A percentile compares a stretch with the other conserved stretches of the same genome.
Evolutionary conservation across 2,797 vertebrate species (phyloP).

Genomic region (Channallabes apus): DNA sequence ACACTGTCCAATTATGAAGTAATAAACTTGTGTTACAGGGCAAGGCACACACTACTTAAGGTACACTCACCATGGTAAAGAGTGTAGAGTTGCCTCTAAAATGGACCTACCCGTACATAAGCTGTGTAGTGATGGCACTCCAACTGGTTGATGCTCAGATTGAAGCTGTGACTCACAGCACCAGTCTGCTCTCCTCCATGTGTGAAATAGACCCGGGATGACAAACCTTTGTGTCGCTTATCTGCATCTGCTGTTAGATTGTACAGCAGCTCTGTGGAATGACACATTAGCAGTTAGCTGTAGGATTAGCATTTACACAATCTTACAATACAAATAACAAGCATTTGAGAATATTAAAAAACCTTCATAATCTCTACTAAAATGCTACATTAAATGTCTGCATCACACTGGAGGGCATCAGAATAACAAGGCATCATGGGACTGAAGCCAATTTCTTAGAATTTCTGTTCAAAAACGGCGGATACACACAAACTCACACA

Average conservation of each 20-base stretch:
- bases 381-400: constrained; percentile 1
- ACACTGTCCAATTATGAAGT: background rate
- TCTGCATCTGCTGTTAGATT: constrained; percentile 89
- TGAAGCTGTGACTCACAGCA: constrained; percentile 80
- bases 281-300: constrained; percentile 1
- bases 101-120: constrained; percentile 86
- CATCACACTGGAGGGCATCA: constrained; percentile 8
- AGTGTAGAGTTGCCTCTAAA: background rate
- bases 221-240: constrained; percentile 85
- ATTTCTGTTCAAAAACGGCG: constrained; percentile 9
- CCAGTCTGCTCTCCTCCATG: constrained; percentile 81
- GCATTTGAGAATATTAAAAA: background rate
- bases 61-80: background rate
- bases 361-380: background rate
- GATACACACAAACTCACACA: constrained; percentile 20
- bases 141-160: constrained; percentile 78
- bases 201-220: constrained; percentile 85
- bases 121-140: constrained; percentile 82
- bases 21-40: background rate
- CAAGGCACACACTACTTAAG: background rate
- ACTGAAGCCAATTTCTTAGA: background rate
- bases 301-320: background rate
- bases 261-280: constrained; percentile 82
- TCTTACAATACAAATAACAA: background rate
- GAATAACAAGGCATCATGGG: constrained; percentile 28